These are phyloP conservation scores for Rhinolophus ferrumequinum DNA, from an alignment of 2,113 vertebrate genomes.

Conservation along the genomic window DNA sequence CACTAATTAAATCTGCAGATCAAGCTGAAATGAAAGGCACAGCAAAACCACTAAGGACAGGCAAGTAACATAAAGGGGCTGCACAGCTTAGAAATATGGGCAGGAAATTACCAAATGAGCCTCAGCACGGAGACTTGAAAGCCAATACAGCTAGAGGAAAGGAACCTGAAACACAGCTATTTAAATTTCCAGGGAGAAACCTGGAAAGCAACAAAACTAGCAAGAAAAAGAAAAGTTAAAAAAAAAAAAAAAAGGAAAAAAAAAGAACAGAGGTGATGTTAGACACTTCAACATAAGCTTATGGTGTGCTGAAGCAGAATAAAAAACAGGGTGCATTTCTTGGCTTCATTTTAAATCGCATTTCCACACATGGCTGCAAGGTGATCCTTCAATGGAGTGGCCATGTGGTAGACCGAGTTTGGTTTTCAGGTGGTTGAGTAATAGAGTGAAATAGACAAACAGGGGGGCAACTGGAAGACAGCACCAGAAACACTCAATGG, in stretches of 20 bases:
- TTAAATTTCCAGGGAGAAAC: conserved; percentile 65
- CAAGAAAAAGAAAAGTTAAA: background rate
- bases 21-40: conserved; percentile 64
- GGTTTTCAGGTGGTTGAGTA: background rate
- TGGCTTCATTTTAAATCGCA: background rate
- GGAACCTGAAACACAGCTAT: conserved; percentile 18
- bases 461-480: background rate
- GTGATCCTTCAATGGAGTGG: background rate
- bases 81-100: conserved; percentile 25
- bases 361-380: conserved; percentile 2
- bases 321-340: background rate
- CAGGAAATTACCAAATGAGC: conserved; percentile 69
- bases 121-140: conserved; percentile 50
- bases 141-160: conserved; percentile 57
- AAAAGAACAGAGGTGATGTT: conserved; percentile 20
- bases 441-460: background rate
- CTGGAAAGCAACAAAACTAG: background rate
- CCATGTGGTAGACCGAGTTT: background rate
- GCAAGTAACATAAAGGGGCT: conserved; percentile 39
- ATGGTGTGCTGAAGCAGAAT: background rate
- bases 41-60: conserved; percentile 55
- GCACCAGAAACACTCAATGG: background rate
- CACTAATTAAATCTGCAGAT: conserved; percentile 66
- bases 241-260: too few relatives aligned
- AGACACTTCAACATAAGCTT: conserved; percentile 29